Conservation (phyloP, 2,888 invertebrate genomes). For the Theodoxus fluviatilis region DNA sequence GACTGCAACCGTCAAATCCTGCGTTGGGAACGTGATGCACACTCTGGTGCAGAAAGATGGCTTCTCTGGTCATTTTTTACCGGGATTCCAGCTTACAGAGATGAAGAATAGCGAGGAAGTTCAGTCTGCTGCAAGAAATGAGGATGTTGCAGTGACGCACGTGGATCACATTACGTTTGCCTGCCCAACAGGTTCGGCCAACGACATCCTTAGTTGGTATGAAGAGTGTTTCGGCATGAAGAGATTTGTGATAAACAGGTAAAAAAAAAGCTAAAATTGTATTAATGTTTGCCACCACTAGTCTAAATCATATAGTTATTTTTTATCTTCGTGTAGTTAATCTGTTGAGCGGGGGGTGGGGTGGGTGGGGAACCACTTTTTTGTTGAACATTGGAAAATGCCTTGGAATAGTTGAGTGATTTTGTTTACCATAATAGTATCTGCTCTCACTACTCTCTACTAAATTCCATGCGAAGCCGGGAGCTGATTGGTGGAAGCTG, state of each 20-base stretch:
- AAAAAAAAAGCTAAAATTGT: too few relatives aligned
- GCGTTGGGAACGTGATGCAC: conserved; percentile 67
- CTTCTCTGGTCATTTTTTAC: conserved; percentile 65
- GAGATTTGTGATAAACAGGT: conserved; percentile 64
- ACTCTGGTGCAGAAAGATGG: conserved; percentile 64
- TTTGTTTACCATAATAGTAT: too few relatives aligned
- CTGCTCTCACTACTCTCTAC: too few relatives aligned
- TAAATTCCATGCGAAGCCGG: too few relatives aligned
- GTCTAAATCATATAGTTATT: neutral
- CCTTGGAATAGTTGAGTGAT: too few relatives aligned
- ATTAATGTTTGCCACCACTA: neutral
- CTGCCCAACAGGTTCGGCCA: conserved; percentile 58
- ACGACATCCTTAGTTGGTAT: conserved; percentile 65
- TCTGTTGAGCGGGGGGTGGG: too few relatives aligned
- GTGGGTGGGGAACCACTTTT: too few relatives aligned
- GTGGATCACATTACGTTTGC: conserved; percentile 67
- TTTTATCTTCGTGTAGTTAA: neutral
- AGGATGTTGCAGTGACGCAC: conserved; percentile 42
- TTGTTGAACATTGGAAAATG: too few relatives aligned
- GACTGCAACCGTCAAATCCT: conserved; percentile 63
- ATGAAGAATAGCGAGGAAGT: too few relatives aligned
- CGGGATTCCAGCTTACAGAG: conserved; percentile 59
- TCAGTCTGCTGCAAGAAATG: neutral
- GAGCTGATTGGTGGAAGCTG: too few relatives aligned
- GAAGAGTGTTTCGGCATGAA: conserved; percentile 66